phyloP scores from a whole-genome alignment of 2,797 vertebrate species.

The Rhyacichthys aspro region DNA sequence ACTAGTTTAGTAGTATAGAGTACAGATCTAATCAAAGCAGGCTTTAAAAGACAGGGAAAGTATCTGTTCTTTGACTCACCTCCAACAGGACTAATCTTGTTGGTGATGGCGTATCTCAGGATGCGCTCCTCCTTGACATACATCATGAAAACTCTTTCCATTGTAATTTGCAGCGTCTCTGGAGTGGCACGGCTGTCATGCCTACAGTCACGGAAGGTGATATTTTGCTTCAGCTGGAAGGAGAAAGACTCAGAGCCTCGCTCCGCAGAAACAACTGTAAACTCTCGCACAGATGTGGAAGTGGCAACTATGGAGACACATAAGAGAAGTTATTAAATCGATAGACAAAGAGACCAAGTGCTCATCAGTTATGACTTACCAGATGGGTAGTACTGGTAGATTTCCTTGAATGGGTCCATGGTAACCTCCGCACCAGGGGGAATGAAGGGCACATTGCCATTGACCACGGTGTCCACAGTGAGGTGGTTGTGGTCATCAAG shows the following conservation, averaged over 20 bases:
- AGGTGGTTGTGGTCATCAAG: constrained; percentile 90
- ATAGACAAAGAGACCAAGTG: background rate
- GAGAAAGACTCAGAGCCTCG: constrained; percentile 81
- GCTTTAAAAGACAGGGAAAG: no score
- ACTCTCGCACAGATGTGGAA: constrained; percentile 84
- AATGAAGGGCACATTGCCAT: constrained; percentile 85
- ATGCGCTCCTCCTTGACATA: constrained; percentile 87
- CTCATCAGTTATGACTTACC: constrained; percentile 68
- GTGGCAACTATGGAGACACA: constrained; percentile 77
- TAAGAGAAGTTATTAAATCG: background rate
- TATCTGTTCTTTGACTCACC: constrained; percentile 73
- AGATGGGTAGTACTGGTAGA: constrained; percentile 89
- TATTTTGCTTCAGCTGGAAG: constrained; percentile 88
- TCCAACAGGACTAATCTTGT: constrained; percentile 82
- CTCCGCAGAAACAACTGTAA: constrained; percentile 73
- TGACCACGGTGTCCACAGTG: constrained; percentile 83
- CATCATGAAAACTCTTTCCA: constrained; percentile 87
- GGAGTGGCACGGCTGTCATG: constrained; percentile 62
- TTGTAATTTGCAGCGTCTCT: constrained; percentile 80
- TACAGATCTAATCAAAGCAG: no score
- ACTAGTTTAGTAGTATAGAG: no score
- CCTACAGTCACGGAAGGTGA: constrained; percentile 84
- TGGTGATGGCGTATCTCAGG: constrained; percentile 91
- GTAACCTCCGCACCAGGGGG: constrained; percentile 81
- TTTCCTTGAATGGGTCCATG: constrained; percentile 88